phyloP scores from a whole-genome alignment of 2,797 vertebrate species.

The Anguilla pacifica region DNA sequence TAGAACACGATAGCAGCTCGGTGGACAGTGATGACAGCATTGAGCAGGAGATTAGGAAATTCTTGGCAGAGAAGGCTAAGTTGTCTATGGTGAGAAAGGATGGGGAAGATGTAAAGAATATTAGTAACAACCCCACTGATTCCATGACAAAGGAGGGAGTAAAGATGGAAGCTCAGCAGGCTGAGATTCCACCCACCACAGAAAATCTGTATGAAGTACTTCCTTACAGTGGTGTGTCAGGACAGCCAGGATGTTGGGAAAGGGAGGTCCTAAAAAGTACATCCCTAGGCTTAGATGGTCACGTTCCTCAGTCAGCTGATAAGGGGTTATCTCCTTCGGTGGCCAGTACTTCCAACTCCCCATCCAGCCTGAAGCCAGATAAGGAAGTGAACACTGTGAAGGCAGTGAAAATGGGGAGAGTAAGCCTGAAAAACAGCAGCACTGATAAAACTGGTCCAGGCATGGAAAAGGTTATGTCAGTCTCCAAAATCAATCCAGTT shows the following conservation, averaged over 20 bases:
- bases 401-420: constrained; percentile 37
- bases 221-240: background rate
- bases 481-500: constrained; percentile 33
- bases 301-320: background rate
- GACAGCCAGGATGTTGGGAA: background rate
- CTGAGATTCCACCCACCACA: constrained; percentile 49
- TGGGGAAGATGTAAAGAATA: constrained; percentile 42
- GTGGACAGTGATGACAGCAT: constrained; percentile 96
- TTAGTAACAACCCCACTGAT: constrained; percentile 16
- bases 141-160: constrained; percentile 43
- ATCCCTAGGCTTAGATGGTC: background rate
- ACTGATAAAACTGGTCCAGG: constrained; percentile 32
- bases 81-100: constrained; percentile 65
- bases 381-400: constrained; percentile 52
- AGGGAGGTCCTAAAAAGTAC: constrained; percentile 23
- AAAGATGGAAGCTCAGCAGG: constrained; percentile 64
- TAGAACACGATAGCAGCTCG: constrained; percentile 82
- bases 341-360: constrained; percentile 19
- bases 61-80: constrained; percentile 91
- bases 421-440: constrained; percentile 28
- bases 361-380: constrained; percentile 53
- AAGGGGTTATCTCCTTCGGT: constrained; percentile 34
- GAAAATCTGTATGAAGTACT: background rate
- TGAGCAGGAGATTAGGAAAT: constrained; percentile 89
- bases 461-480: constrained; percentile 38